Evolutionary conservation across 2,888 invertebrate genomes (phyloP), one percentile per base, ranked within the genome.

Genomic region (Kuschelorhynchus macadamiae): DNA sequence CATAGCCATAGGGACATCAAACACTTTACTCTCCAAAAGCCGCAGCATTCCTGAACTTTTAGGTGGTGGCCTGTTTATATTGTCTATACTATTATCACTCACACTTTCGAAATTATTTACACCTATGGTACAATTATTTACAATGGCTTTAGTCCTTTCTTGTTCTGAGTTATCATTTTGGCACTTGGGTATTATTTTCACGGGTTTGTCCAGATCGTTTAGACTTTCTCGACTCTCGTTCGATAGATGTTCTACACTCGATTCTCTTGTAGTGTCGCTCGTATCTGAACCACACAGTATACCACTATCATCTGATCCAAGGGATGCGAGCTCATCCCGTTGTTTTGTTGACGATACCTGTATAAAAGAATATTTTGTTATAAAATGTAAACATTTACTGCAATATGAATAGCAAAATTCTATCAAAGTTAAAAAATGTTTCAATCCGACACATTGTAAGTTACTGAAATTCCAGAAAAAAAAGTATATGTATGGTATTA

Each of bases 1-100:
- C 81, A 99, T 95, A 72, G 98, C 98, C 89, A 98, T 97, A 75
- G 96, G 94, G 89, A 98, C 97, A 84, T 98, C 97, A 85, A 99
- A 97, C 78, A 97, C 90, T 85, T 96, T 96, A 78, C 98, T 97
- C 86, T 99, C 97, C 83, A 99, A 96, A 79, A 99, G 88, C 79
- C 99, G 87, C 76, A 97, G 87, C 84, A 90, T 89, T 78, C 91
- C 91, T 82, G 90, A 91, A 60, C 77, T 73, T 55, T 75, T 78
- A 17, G 79, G 78, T 46, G 80, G 80, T 64, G 82, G 80, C 61
- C 64, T 52, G 52, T 72, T 75, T 42, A 60, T 56, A 53, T 77
- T 72, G 56, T 71, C 68, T 64, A 81, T 81, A 79, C 78, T 73
- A 78, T 71, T 72, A 68, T 71, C 70, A 46, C 72, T 70, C 41